Percentiles rank a stretch among this genome's conserved stretches.
Evolutionary conservation across 2,888 invertebrate genomes (phyloP).

Genomic region (Drosophila testacea): DNA sequence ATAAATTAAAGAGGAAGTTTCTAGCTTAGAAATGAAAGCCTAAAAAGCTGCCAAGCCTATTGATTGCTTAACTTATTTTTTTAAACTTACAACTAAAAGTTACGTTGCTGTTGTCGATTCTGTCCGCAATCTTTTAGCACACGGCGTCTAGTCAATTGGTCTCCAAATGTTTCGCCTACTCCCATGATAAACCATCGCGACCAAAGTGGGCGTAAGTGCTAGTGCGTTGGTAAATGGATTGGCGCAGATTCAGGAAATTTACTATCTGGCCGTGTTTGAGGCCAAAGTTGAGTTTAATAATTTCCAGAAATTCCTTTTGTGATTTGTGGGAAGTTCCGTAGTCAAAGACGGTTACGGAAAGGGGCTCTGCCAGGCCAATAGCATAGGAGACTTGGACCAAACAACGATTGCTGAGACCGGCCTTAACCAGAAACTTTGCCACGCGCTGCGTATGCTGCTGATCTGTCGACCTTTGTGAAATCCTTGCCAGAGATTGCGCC

Average conservation of each 20-base stretch:
- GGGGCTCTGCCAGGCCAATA: constrained; percentile 98
- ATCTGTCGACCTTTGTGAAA: constrained; percentile 98
- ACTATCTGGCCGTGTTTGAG: constrained; percentile 98
- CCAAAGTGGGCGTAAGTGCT: constrained; percentile 99
- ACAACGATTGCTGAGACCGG: constrained; percentile 97
- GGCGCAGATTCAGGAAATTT: constrained; percentile 97
- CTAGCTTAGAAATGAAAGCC: constrained; percentile 44
- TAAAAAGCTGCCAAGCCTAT: constrained; percentile 43
- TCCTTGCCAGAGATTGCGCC: constrained; percentile 99
- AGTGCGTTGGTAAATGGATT: constrained; percentile 98
- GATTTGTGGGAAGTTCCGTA: constrained; percentile 97
- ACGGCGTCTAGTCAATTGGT: constrained; percentile 84
- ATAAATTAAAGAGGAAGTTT: constrained; percentile 43
- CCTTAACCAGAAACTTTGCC: constrained; percentile 98
- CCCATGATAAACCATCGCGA: constrained; percentile 98
- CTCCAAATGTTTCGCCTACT: constrained; percentile 91
- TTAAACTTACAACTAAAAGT: constrained; percentile 64
- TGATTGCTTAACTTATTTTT: constrained; percentile 40
- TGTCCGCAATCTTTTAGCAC: constrained; percentile 80
- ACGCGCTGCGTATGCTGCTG: constrained; percentile 99
- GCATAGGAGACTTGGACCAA: constrained; percentile 99
- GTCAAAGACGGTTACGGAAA: constrained; percentile 98
- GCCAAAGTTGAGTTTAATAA: constrained; percentile 98
- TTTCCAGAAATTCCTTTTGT: constrained; percentile 93
- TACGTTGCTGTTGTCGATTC: constrained; percentile 63